A percentile compares a stretch with the other conserved stretches of the same genome.
These are phyloP conservation scores for Eupleurogrammus muticus DNA, from an alignment of 2,797 vertebrate genomes.

Conservation along the genomic window DNA sequence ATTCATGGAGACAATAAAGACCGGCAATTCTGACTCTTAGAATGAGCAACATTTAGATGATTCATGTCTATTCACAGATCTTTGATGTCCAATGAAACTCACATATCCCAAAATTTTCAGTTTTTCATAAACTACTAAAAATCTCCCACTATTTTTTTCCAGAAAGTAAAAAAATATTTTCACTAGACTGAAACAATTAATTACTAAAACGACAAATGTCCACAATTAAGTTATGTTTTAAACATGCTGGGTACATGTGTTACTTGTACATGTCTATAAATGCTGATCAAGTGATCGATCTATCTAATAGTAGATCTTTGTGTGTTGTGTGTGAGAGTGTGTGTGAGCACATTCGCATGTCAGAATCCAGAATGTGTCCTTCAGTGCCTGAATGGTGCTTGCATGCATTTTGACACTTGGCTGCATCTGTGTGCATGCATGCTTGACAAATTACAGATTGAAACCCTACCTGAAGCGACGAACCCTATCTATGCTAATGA, in stretches of 20 bases:
- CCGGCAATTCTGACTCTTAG: constrained; percentile 24
- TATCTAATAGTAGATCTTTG: background rate
- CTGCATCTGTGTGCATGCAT: background rate
- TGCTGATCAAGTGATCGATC: background rate
- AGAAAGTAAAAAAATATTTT: too few relatives aligned
- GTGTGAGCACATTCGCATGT: background rate
- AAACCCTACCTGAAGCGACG: constrained; percentile 23
- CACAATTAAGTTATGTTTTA: background rate
- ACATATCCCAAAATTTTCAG: background rate
- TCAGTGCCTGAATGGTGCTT: background rate
- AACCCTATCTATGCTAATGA: constrained; percentile 32
- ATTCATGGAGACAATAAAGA: constrained; percentile 33
- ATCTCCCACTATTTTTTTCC: too few relatives aligned
- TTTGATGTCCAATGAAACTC: background rate
- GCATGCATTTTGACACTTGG: background rate
- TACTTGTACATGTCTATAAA: background rate
- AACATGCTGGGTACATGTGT: background rate
- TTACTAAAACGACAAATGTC: too few relatives aligned
- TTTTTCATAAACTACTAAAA: background rate
- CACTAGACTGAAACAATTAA: background rate
- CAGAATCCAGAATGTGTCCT: background rate
- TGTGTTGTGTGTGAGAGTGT: background rate
- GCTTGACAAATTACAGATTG: constrained; percentile 18
- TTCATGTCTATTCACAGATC: background rate
- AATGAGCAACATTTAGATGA: constrained; percentile 5